phyloP scores from a whole-genome alignment of 2,113 vertebrate genomes.

The Canis aureus region DNA sequence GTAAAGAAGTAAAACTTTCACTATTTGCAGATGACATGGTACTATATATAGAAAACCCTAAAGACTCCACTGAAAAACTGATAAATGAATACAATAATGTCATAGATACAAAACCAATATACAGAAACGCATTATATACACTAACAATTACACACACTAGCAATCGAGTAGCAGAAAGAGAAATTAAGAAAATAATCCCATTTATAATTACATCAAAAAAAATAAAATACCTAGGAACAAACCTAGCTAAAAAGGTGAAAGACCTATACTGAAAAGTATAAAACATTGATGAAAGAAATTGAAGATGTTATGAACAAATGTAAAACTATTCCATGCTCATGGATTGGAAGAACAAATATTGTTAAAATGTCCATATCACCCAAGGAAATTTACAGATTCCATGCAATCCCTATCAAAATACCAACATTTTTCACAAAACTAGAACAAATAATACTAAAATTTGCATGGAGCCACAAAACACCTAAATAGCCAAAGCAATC shows the following conservation, averaged over 20 bases:
- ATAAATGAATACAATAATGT: background rate
- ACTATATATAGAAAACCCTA: background rate
- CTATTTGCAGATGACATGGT: background rate
- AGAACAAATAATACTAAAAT: background rate
- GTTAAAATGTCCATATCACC: background rate
- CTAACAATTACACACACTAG: background rate
- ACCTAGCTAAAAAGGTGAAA: background rate
- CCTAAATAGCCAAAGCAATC: background rate
- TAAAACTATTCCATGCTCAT: background rate
- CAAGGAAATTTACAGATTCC: background rate
- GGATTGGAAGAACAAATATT: background rate
- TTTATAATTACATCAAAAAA: background rate
- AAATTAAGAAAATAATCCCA: background rate
- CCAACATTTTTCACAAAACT: background rate
- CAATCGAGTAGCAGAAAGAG: background rate
- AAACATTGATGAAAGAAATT: background rate
- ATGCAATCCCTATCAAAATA: background rate
- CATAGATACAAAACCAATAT: background rate
- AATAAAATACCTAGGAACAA: background rate
- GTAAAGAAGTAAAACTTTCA: background rate
- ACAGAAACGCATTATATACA: background rate
- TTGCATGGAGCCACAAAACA: background rate
- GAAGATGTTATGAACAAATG: background rate
- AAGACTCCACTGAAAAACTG: background rate
- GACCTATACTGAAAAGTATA: background rate